A percentile compares a stretch with the other conserved stretches of the same genome.
Conservation (phyloP, 2,113 vertebrate species). For the Alectura lathami region DNA sequence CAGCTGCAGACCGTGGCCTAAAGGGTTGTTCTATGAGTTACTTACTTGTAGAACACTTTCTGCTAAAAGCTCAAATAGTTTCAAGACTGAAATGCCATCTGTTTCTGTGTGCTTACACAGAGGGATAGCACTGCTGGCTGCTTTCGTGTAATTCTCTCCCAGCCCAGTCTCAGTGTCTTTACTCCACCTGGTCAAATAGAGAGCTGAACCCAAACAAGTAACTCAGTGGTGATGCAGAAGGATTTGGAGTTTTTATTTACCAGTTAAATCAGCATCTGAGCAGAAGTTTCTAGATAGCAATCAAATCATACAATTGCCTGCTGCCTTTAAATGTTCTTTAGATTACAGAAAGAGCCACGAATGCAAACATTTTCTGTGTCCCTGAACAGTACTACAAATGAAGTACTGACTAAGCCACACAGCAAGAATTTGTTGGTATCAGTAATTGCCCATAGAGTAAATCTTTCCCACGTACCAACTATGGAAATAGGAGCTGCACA, state of each 20-base stretch:
- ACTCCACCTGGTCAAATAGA: fast-evolving
- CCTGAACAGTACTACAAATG: not conserved
- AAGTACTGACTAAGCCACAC: not conserved
- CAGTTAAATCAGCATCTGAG: not conserved
- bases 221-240: not conserved
- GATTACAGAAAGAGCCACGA: not conserved
- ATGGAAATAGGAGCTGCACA: not conserved
- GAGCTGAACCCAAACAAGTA: fast-evolving
- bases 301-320: not conserved
- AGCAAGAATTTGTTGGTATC: not conserved
- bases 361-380: not conserved
- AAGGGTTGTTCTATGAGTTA: not conserved
- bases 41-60: not conserved
- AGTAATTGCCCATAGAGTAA: not conserved
- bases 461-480: not conserved
- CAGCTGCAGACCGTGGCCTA: fast-evolving
- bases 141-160: not conserved
- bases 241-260: fast-evolving
- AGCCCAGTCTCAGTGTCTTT: not conserved
- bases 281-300: not conserved
- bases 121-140: not conserved
- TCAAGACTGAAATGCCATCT: not conserved
- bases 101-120: not conserved
- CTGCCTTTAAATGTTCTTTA: not conserved
- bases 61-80: not conserved